phyloP scores from a whole-genome alignment of 2,888 invertebrate species.

The Amitus sp. region DNA sequence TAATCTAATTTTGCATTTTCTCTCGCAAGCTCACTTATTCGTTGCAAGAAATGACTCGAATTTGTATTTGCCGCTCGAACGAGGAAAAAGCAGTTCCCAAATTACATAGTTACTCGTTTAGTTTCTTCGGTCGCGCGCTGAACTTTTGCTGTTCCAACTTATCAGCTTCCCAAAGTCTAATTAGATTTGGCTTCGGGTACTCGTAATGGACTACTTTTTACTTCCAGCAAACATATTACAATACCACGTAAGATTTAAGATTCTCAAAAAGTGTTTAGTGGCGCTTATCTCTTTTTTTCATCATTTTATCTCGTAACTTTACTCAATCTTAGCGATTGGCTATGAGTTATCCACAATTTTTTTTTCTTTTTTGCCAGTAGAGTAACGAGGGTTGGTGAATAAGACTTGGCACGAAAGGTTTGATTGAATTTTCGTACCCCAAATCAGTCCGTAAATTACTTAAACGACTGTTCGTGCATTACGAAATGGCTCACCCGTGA shows the following conservation, averaged over 20 bases:
- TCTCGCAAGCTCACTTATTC: background rate
- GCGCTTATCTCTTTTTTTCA: conserved; percentile 10
- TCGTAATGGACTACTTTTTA: conserved; percentile 29
- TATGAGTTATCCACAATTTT: background rate
- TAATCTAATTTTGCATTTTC: too few relatives aligned
- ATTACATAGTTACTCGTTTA: conserved; percentile 27
- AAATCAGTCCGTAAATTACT: conserved; percentile 3
- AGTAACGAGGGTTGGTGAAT: background rate
- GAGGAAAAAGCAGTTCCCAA: conserved; percentile 19
- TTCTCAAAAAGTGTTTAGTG: conserved; percentile 18
- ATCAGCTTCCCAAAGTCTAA: conserved; percentile 26
- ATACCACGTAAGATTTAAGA: conserved; percentile 23
- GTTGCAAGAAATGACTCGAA: too few relatives aligned
- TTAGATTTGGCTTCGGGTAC: conserved; percentile 28
- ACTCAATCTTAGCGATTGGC: background rate
- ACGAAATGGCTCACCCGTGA: conserved; percentile 21
- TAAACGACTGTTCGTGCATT: background rate
- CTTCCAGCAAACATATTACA: conserved; percentile 25
- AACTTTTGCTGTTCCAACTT: conserved; percentile 24
- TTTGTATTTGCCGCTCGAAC: conserved; percentile 2
- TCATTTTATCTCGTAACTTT: background rate
- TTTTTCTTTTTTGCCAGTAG: background rate
- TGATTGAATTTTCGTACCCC: background rate
- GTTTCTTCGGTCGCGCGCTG: conserved; percentile 26
- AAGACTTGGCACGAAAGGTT: background rate